These are phyloP conservation scores for Marisa cornuarietis DNA, from an alignment of 1,140 invertebrate genomes.

Conservation along the genomic window DNA sequence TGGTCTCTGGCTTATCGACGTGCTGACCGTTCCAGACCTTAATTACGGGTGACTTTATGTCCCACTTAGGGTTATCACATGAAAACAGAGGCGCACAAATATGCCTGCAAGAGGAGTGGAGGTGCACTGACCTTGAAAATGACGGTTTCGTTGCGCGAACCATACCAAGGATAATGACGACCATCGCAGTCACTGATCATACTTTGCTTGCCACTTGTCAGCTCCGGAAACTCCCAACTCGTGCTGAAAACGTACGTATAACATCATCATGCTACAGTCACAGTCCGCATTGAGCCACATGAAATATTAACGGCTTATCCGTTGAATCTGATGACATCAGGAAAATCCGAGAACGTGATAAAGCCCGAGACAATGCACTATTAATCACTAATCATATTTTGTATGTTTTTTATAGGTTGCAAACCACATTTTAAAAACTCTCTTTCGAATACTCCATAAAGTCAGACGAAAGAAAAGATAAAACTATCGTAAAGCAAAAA, in stretches of 20 bases:
- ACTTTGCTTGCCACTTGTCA: slow-evolving; percentile 59
- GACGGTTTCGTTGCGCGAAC: slow-evolving; percentile 61
- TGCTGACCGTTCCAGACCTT: too few relatives aligned
- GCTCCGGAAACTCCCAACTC: slow-evolving; percentile 67
- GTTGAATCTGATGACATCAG: not conserved
- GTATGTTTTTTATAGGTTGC: too few relatives aligned
- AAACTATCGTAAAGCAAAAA: not conserved
- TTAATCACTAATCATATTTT: too few relatives aligned
- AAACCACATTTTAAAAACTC: too few relatives aligned
- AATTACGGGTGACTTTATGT: too few relatives aligned
- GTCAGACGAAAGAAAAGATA: not conserved
- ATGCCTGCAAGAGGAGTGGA: too few relatives aligned
- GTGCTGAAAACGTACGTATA: slow-evolving; percentile 48
- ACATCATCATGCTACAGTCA: too few relatives aligned
- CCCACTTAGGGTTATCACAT: too few relatives aligned
- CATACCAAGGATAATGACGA: slow-evolving; percentile 66
- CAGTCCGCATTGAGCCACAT: not conserved
- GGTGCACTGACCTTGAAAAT: slow-evolving; percentile 43
- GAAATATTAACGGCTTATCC: not conserved
- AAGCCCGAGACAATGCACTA: too few relatives aligned
- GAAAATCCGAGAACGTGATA: not conserved
- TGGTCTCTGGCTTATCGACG: too few relatives aligned
- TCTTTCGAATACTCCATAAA: not conserved
- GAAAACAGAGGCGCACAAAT: too few relatives aligned
- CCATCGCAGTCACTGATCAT: slow-evolving; percentile 67